phyloP scores from a whole-genome alignment of 2,797 vertebrate species.

The Scarus forsteni region DNA sequence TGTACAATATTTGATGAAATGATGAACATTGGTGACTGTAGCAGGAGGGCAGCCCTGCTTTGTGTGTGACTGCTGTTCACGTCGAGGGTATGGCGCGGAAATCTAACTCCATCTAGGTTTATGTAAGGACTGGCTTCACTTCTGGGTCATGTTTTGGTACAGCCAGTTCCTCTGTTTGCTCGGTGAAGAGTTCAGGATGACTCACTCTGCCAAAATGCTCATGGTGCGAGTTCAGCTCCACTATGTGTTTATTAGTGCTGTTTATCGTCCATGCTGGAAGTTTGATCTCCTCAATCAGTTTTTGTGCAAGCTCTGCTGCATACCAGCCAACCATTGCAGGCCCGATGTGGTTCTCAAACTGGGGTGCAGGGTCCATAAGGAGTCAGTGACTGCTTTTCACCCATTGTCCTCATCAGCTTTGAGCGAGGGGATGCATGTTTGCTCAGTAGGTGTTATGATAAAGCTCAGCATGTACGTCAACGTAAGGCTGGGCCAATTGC shows the following conservation, averaged over 20 bases:
- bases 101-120: conserved; percentile 48
- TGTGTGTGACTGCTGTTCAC: conserved; percentile 25
- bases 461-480: too few species aligned
- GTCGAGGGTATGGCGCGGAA: conserved; percentile 44
- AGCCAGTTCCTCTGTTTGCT: conserved; percentile 65
- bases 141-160: conserved; percentile 79
- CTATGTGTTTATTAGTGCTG: conserved; percentile 6
- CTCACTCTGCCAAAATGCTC: conserved; percentile 65
- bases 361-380: conserved; percentile 15
- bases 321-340: conserved; percentile 22
- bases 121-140: conserved; percentile 62
- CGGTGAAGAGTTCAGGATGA: conserved; percentile 67
- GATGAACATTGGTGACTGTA: neutral
- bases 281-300: neutral
- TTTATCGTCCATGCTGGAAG: conserved; percentile 13
- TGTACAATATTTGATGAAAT: conserved; percentile 18
- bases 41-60: conserved; percentile 11
- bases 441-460: neutral
- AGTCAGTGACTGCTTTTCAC: neutral
- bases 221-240: conserved; percentile 10
- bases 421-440: neutral
- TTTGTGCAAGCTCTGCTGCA: conserved; percentile 40
- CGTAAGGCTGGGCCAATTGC: too few species aligned
- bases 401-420: neutral
- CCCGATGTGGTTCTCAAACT: conserved; percentile 30